phyloP scores from a whole-genome alignment of 2,797 vertebrate species.

The Orientallactaga sibirica region DNA sequence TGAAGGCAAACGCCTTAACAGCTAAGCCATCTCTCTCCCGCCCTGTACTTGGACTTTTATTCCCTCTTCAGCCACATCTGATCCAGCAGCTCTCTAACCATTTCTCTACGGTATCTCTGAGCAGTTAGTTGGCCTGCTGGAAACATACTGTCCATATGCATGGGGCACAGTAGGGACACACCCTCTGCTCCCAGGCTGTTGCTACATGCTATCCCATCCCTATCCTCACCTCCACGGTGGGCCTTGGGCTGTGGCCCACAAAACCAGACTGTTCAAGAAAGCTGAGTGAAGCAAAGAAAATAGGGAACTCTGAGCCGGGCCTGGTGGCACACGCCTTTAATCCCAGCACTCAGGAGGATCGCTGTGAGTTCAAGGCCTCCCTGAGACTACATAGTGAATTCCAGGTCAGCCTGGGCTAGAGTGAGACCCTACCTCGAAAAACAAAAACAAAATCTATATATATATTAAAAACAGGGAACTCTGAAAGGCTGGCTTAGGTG shows the following conservation, averaged over 20 bases:
- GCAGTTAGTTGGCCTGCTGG: background rate
- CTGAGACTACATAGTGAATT: too few relatives aligned
- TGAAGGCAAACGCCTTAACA: too few relatives aligned
- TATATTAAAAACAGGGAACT: background rate
- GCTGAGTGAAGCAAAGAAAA: background rate
- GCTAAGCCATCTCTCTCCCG: too few relatives aligned
- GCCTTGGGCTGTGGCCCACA: background rate
- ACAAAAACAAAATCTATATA: background rate
- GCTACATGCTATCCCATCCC: background rate
- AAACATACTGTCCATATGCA: accelerated
- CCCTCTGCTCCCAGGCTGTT: background rate
- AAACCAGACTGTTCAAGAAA: background rate
- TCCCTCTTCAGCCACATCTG: background rate
- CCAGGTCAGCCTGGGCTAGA: too few relatives aligned
- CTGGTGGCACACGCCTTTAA: too few relatives aligned
- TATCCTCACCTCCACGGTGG: background rate
- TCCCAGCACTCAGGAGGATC: too few relatives aligned
- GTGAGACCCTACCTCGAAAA: too few relatives aligned
- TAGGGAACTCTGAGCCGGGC: background rate
- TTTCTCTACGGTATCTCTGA: background rate
- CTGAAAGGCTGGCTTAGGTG: background rate
- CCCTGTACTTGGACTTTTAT: background rate
- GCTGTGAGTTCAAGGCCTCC: too few relatives aligned
- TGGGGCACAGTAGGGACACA: too few relatives aligned
- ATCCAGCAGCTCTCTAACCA: background rate